phyloP scores from a whole-genome alignment of 2,888 invertebrate species.

The Seira musarum region DNA sequence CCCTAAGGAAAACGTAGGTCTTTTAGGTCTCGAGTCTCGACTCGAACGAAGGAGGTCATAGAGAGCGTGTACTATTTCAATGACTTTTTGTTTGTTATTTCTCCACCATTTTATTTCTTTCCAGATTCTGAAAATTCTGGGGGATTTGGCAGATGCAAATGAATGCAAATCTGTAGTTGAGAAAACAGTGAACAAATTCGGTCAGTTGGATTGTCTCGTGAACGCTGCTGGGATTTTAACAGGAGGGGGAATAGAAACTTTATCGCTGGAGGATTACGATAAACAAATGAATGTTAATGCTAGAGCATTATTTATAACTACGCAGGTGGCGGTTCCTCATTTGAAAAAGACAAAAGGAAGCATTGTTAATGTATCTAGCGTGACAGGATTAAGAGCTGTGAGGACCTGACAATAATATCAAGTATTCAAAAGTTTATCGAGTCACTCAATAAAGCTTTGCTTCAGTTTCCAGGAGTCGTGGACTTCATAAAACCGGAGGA shows the following conservation, averaged over 20 bases:
- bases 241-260: slow-evolving; percentile 87
- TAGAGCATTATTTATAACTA: slow-evolving; percentile 77
- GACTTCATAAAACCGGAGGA: slow-evolving; percentile 90
- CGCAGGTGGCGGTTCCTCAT: slow-evolving; percentile 90
- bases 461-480: slow-evolving; percentile 75
- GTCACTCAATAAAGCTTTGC: not conserved
- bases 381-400: slow-evolving; percentile 85
- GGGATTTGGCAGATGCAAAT: slow-evolving; percentile 58
- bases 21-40: no score
- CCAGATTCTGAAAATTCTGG: slow-evolving; percentile 60
- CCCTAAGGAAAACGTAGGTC: slow-evolving; percentile 1
- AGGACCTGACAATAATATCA: slow-evolving; percentile 60
- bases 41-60: no score
- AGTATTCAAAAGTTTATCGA: not conserved
- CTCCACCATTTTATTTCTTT: slow-evolving; percentile 11
- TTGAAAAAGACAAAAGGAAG: slow-evolving; percentile 85
- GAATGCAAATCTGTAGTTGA: slow-evolving; percentile 63
- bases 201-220: slow-evolving; percentile 64
- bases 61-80: slow-evolving; percentile 5
- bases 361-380: slow-evolving; percentile 90
- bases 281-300: slow-evolving; percentile 92
- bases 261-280: slow-evolving; percentile 90
- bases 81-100: not conserved
- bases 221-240: slow-evolving; percentile 91
- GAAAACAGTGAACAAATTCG: slow-evolving; percentile 60